Evolutionary conservation across 2,797 vertebrate genomes (phyloP).

Genomic region (Cetoscarus ocellatus): DNA sequence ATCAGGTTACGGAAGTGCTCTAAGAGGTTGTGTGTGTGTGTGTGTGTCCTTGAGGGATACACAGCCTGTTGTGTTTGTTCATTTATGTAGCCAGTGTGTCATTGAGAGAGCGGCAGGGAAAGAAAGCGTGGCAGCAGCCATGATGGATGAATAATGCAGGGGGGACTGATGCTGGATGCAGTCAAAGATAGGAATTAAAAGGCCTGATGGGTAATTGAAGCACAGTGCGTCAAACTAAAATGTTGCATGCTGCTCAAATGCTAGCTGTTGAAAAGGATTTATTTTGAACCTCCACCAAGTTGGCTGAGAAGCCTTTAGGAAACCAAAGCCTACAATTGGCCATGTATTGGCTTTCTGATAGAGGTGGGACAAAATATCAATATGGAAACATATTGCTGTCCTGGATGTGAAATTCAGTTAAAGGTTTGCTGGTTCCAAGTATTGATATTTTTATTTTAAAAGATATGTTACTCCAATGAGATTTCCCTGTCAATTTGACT

Average conservation of each 20-base stretch:
- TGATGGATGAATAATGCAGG: constrained; percentile 53
- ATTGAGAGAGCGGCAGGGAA: constrained; percentile 12
- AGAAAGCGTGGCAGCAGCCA: constrained; percentile 14
- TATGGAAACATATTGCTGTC: too few relatives aligned
- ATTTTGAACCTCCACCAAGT: background rate
- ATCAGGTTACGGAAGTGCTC: constrained; percentile 61
- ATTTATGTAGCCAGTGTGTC: constrained; percentile 47
- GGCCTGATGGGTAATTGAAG: constrained; percentile 14
- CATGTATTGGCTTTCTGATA: too few relatives aligned
- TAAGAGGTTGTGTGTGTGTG: constrained; percentile 49
- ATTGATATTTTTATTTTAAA: too few relatives aligned
- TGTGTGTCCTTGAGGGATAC: constrained; percentile 47
- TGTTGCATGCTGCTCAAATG: background rate
- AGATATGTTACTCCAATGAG: too few relatives aligned
- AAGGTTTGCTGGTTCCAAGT: too few relatives aligned
- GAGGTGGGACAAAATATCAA: too few relatives aligned
- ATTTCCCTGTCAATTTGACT: too few relatives aligned
- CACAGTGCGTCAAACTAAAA: constrained; percentile 1
- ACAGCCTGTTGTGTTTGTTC: constrained; percentile 53
- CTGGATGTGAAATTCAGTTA: too few relatives aligned
- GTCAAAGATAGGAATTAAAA: constrained; percentile 43
- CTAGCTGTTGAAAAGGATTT: background rate
- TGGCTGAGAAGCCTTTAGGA: background rate
- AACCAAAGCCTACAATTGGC: background rate
- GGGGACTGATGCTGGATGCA: constrained; percentile 35